Conservation (phyloP, 1,140 invertebrate species). For the Linepithema humile region DNA sequence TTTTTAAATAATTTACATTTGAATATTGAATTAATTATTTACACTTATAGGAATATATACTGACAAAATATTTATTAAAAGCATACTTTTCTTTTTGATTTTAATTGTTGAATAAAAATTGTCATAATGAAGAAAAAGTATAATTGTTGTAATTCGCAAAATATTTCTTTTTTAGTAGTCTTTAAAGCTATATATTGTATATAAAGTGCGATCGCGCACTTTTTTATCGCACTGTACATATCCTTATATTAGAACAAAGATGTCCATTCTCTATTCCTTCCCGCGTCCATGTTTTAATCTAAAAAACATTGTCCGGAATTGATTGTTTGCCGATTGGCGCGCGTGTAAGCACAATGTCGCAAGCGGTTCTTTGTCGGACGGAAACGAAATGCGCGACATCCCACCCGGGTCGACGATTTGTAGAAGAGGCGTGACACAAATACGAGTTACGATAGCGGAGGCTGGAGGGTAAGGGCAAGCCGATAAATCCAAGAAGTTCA, state of each 20-base stretch:
- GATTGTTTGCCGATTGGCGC: slow-evolving; percentile 25
- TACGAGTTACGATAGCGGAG: slow-evolving; percentile 23
- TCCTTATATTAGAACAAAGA: neutral
- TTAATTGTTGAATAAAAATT: neutral
- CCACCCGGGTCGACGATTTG: slow-evolving; percentile 37
- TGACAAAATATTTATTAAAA: neutral
- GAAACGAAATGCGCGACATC: slow-evolving; percentile 37
- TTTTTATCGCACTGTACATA: too few relatives aligned
- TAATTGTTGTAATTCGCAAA: neutral
- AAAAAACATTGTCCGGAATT: slow-evolving; percentile 29
- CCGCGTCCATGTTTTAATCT: slow-evolving; percentile 7
- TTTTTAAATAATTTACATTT: neutral
- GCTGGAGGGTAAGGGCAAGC: neutral
- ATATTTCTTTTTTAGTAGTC: too few relatives aligned
- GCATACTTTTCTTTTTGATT: neutral
- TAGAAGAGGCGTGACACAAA: slow-evolving; percentile 50
- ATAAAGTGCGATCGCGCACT: too few relatives aligned
- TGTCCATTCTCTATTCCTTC: neutral
- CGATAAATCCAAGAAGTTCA: slow-evolving; percentile 59
- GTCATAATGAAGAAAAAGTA: neutral
- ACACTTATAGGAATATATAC: neutral
- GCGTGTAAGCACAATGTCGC: slow-evolving; percentile 1
- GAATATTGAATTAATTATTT: neutral
- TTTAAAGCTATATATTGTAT: too few relatives aligned
- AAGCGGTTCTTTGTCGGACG: neutral